Percentiles rank a stretch among this genome's conserved stretches.
Evolutionary conservation across 2,113 vertebrate genomes (phyloP).

Genomic region (Pollimyrus isidori): DNA sequence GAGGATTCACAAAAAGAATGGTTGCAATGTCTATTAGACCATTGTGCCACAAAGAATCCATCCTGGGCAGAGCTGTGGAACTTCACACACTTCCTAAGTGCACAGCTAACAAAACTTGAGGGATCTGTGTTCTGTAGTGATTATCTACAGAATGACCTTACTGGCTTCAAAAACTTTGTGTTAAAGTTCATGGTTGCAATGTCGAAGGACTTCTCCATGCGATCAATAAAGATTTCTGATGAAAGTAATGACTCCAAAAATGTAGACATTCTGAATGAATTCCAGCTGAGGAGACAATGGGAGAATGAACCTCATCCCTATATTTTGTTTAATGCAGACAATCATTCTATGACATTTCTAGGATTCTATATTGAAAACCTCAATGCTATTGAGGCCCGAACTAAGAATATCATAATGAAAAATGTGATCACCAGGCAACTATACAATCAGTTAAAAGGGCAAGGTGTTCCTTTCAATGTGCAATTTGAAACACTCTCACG

Average conservation of each 20-base stretch:
- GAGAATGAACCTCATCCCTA: constrained; percentile 72
- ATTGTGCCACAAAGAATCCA: constrained; percentile 57
- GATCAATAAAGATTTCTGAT: constrained; percentile 61
- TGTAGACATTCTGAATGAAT: constrained; percentile 65
- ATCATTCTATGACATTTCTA: constrained; percentile 67
- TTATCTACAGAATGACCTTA: constrained; percentile 46
- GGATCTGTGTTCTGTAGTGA: constrained; percentile 61
- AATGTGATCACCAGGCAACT: constrained; percentile 49
- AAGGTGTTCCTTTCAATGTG: constrained; percentile 66
- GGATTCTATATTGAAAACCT: constrained; percentile 60
- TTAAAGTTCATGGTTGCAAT: constrained; percentile 73
- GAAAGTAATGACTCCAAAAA: constrained; percentile 46
- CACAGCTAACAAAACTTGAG: constrained; percentile 67
- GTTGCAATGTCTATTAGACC: constrained; percentile 58
- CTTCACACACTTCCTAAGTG: constrained; percentile 66
- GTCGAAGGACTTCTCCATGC: constrained; percentile 72
- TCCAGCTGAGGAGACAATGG: constrained; percentile 65
- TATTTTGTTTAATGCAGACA: constrained; percentile 69
- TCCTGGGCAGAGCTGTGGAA: constrained; percentile 71
- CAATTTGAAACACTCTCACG: constrained; percentile 60
- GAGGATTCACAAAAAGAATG: constrained; percentile 61
- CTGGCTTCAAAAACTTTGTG: constrained; percentile 70
- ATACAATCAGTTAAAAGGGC: constrained; percentile 43
- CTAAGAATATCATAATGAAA: constrained; percentile 44
- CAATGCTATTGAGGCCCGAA: constrained; percentile 42